phyloP scores from a whole-genome alignment of 30 jellyfish, hydroid and myxozoan genomes.

The Aurelia coerulea region DNA sequence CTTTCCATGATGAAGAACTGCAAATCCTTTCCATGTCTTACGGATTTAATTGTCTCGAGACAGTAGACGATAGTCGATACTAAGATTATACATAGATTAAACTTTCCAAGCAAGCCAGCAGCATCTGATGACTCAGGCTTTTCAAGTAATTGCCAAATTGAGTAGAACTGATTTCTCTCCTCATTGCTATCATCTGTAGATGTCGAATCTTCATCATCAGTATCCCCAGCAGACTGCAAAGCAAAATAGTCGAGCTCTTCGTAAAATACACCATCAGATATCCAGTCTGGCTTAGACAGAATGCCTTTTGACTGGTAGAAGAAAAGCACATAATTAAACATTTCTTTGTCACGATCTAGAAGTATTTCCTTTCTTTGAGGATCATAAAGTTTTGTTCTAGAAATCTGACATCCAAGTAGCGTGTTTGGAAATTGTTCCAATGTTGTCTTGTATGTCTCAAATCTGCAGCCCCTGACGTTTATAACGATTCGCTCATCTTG shows the following conservation, averaged over 20 bases:
- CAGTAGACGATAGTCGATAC: constrained; percentile 62
- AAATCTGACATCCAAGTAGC: constrained; percentile 52
- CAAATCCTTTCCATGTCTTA: neutral
- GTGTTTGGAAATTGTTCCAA: constrained; percentile 63
- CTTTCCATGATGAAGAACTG: constrained; percentile 54
- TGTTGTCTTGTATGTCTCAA: constrained; percentile 48
- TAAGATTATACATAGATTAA: constrained; percentile 35
- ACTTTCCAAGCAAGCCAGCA: constrained; percentile 48
- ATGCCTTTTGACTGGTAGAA: constrained; percentile 72
- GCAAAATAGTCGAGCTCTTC: constrained; percentile 49
- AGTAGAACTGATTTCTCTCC: neutral
- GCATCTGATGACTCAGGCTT: constrained; percentile 53
- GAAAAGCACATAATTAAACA: constrained; percentile 52
- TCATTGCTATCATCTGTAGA: neutral
- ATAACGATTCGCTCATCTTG: constrained; percentile 57
- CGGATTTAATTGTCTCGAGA: constrained; percentile 49
- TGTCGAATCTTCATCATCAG: neutral
- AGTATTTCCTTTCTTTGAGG: constrained; percentile 13
- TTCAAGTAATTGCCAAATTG: constrained; percentile 56
- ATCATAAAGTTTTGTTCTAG: constrained; percentile 38
- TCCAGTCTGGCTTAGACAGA: constrained; percentile 61
- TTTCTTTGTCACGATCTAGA: constrained; percentile 52
- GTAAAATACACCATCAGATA: constrained; percentile 28
- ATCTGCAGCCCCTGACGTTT: constrained; percentile 62
- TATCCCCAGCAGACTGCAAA: neutral